Conservation (phyloP, 1,140 invertebrate species). For the Anthonomus grandis region DNA sequence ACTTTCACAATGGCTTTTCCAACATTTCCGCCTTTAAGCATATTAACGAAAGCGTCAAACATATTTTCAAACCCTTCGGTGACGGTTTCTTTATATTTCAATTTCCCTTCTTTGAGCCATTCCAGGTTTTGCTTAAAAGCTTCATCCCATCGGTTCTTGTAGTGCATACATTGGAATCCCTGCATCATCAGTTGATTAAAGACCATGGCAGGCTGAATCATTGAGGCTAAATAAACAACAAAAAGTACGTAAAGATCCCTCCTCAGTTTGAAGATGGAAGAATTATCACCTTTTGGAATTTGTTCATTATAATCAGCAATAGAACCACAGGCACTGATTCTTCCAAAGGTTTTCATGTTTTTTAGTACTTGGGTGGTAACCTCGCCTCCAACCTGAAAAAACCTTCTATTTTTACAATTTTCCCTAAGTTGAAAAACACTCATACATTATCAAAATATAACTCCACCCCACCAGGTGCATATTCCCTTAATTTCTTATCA, state of each 20-base stretch:
- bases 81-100: conserved; percentile 60
- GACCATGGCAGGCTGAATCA: conserved; percentile 51
- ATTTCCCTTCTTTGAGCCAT: conserved; percentile 58
- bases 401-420: not conserved
- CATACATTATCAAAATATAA: conserved; percentile 74
- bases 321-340: conserved; percentile 45
- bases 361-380: conserved; percentile 58
- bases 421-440: not conserved
- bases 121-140: conserved; percentile 57
- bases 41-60: conserved; percentile 60
- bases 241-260: conserved; percentile 25
- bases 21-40: conserved; percentile 61
- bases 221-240: conserved; percentile 42
- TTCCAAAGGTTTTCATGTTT: conserved; percentile 65
- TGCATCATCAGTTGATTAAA: conserved; percentile 58
- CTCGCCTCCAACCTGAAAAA: conserved; percentile 53
- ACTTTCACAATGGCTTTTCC: conserved; percentile 61
- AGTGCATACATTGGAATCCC: conserved; percentile 58
- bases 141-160: conserved; percentile 52
- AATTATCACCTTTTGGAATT: conserved; percentile 42
- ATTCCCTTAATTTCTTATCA: conserved; percentile 53
- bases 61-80: conserved; percentile 65
- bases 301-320: conserved; percentile 55
- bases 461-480: conserved; percentile 65
- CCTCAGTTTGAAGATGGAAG: not conserved